Base-by-base conservation (phyloP, 30 jellyfish, hydroid and myxozoan species). In the Cassiopea andromeda region DNA sequence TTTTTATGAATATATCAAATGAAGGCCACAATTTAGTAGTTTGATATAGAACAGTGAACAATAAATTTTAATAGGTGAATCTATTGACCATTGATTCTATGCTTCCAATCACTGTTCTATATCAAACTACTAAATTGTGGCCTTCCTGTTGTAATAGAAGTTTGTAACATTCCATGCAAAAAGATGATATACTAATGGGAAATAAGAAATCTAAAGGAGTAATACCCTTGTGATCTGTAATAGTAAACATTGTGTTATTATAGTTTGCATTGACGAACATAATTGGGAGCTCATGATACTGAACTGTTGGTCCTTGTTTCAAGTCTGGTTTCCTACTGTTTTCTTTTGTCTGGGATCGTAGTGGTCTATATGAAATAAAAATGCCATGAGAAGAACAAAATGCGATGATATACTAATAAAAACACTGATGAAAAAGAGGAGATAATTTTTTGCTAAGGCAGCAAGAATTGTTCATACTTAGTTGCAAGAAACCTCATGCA, bases 171-270 rank as follows among this genome's bases (percentile, higher is more conserved):
- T 27, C 38, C 38, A 27, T 27, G 38, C 38, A 27, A 27, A 27
- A 27, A 27, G 38, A 27, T 27, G 12, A 54, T 54, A 10, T 3
- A 3, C 7, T 54, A 10, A 54, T 4, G 7, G 17, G 47, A 68
- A 68, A 18, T 5, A 68, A 6, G 77, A 8, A 17, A 44, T 54
- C 7, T 6, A 54, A 6, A 54, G 46, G 44, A 48, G 27, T 15
- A 88, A 74, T 81, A 95, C 99, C 99, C 71, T 87, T 81, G 84
- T 96, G 99, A 74, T 96, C 99, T 10, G 98, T 85, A 82, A 96
- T 80, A 16, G 95, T 79, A 67, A 85, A 91, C 85, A 96, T 74
- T 44, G 99, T 96, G 75, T 96, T 96, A 83, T 96, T 96, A 81
- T 91, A 96, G 67, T 92, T 96, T 9, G 99, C 98, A 76, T 96